These are phyloP conservation scores for Macaria liturata DNA, from an alignment of 2,888 invertebrate species.

Conservation along the genomic window DNA sequence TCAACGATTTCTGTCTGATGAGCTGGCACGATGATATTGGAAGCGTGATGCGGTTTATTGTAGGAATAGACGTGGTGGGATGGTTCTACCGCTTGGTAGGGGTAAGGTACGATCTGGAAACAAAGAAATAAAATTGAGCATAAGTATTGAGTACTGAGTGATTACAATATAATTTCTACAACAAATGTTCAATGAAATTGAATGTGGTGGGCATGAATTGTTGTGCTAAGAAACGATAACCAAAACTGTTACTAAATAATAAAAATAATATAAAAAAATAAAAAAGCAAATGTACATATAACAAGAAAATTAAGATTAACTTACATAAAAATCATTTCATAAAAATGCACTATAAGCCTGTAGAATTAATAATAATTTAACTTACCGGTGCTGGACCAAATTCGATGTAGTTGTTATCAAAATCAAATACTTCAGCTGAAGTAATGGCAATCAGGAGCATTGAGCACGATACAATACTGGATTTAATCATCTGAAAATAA, in stretches of 20 bases:
- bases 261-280: no score
- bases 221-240: no score
- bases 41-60: constrained; percentile 13
- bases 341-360: neutral
- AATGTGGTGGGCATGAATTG: no score
- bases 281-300: no score
- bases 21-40: constrained; percentile 24
- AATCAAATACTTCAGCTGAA: constrained; percentile 32
- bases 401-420: constrained; percentile 44
- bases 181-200: no score
- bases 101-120: constrained; percentile 28
- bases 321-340: neutral
- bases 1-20: constrained; percentile 24
- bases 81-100: constrained; percentile 20
- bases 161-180: no score
- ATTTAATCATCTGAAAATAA: constrained; percentile 26
- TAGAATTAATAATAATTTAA: constrained; percentile 5
- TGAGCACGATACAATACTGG: constrained; percentile 18
- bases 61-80: neutral
- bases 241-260: no score
- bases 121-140: no score
- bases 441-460: constrained; percentile 32
- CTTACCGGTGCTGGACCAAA: constrained; percentile 41
- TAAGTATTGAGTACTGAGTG: no score
- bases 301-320: no score